These are phyloP conservation scores for Popillia japonica DNA, from an alignment of 1,140 invertebrate species.

Conservation along the genomic window DNA sequence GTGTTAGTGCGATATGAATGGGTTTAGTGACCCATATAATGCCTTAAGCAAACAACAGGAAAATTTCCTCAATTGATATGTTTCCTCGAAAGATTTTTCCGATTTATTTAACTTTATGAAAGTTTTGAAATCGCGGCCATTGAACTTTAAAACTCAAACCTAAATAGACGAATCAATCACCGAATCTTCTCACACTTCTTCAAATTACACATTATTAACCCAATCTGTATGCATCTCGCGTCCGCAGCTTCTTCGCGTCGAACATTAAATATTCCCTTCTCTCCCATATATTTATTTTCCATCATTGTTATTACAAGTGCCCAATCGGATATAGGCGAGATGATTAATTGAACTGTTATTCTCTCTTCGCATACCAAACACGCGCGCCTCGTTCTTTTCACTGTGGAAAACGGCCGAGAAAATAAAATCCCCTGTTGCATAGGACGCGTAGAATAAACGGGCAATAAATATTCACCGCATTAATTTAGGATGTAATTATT, in stretches of 20 bases:
- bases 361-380: not conserved
- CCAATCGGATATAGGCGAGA: constrained; percentile 7
- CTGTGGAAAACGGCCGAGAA: not conserved
- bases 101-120: too few species aligned
- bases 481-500: constrained; percentile 16
- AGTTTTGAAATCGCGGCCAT: too few species aligned
- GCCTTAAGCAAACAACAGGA: too few species aligned
- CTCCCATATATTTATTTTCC: constrained; percentile 1
- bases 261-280: not conserved
- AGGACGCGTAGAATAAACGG: not conserved
- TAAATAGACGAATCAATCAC: not conserved
- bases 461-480: constrained; percentile 15
- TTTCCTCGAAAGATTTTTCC: too few species aligned
- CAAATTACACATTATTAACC: constrained; percentile 3
- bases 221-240: not conserved
- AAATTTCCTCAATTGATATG: too few species aligned
- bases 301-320: constrained; percentile 1
- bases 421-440: not conserved
- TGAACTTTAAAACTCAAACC: too few species aligned
- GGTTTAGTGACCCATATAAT: too few species aligned
- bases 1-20: too few species aligned
- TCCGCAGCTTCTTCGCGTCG: not conserved
- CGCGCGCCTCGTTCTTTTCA: too few species aligned
- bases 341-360: constrained; percentile 16
- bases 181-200: not conserved